Conservation (phyloP, 2,888 invertebrate species). For the Melikaiella ostensackeni region DNA sequence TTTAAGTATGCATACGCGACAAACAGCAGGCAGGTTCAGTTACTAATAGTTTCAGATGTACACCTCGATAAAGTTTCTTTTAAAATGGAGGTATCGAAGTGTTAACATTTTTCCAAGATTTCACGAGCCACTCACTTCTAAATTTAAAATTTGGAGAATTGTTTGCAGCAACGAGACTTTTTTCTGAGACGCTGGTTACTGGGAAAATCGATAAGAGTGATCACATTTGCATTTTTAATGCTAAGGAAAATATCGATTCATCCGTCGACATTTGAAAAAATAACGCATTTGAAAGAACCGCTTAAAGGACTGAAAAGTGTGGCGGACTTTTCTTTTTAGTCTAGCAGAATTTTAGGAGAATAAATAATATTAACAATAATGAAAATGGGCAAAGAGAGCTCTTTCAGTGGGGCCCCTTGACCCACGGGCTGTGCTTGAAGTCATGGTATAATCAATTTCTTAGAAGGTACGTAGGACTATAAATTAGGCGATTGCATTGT, state of each 20-base stretch:
- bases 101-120: background rate
- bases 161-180: background rate
- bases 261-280: background rate
- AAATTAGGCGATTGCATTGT: conserved; percentile 62
- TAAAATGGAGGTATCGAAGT: too few species aligned
- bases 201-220: background rate
- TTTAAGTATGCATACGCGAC: too few species aligned
- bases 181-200: background rate
- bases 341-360: conserved; percentile 30
- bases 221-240: background rate
- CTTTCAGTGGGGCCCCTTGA: conserved; percentile 59
- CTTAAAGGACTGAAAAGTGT: conserved; percentile 19
- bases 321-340: conserved; percentile 28
- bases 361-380: conserved; percentile 23
- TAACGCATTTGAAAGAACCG: background rate
- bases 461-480: conserved; percentile 51
- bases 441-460: conserved; percentile 70
- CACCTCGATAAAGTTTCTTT: too few species aligned
- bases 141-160: background rate
- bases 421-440: conserved; percentile 70
- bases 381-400: conserved; percentile 46
- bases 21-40: too few species aligned
- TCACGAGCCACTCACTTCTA: background rate
- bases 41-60: too few species aligned
- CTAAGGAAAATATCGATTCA: background rate